A percentile compares a stretch with the other conserved stretches of the same genome.
Evolutionary conservation across 2,888 invertebrate genomes (phyloP).

Genomic region (Stenolophus ochropezus): DNA sequence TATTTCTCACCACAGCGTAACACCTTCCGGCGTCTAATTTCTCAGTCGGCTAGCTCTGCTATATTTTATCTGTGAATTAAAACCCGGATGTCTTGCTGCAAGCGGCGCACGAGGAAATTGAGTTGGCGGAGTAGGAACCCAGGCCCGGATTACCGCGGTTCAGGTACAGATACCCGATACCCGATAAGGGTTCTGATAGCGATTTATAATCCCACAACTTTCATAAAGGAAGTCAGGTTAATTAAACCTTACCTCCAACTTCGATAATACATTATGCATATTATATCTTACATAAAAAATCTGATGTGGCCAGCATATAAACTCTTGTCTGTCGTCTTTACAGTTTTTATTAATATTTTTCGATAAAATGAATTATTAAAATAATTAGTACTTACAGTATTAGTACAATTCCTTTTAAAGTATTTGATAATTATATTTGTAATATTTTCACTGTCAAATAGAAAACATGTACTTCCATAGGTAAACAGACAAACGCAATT

Average conservation of each 20-base stretch:
- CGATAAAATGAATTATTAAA: too few species aligned
- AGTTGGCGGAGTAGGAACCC: conserved; percentile 2
- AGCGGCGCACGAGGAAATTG: conserved; percentile 48
- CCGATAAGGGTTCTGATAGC: background rate
- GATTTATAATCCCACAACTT: background rate
- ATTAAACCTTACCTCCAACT: background rate
- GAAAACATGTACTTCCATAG: too few species aligned
- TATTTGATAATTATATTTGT: too few species aligned
- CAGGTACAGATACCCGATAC: background rate
- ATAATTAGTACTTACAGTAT: too few species aligned
- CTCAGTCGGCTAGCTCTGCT: background rate
- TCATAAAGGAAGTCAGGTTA: background rate
- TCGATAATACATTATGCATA: too few species aligned
- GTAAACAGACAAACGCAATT: too few species aligned
- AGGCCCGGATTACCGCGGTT: background rate
- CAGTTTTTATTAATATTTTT: too few species aligned
- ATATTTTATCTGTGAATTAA: conserved; percentile 32
- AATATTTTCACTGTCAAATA: too few species aligned
- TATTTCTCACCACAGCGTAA: background rate
- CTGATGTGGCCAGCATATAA: too few species aligned
- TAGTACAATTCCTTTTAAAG: too few species aligned
- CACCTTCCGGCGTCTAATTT: conserved; percentile 4
- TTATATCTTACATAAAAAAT: too few species aligned
- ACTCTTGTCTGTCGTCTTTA: too few species aligned
- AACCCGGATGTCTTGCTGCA: conserved; percentile 6